A percentile compares a stretch with the other conserved stretches of the same genome.
phyloP scores from a whole-genome alignment of 2,797 vertebrate genomes.

The Rallus crepitans region DNA sequence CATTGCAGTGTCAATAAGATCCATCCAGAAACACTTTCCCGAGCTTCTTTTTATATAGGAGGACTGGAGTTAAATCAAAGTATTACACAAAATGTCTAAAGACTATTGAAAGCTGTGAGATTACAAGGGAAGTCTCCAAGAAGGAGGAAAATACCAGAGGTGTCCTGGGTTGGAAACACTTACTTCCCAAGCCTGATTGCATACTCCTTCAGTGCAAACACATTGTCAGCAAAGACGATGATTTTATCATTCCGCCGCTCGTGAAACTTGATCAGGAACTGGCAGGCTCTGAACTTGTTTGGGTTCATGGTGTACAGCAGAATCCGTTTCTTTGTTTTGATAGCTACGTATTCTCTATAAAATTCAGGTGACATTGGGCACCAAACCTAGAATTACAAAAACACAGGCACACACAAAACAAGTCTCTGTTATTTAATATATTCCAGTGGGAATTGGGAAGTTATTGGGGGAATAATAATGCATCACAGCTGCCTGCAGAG shows the following conservation, averaged over 20 bases:
- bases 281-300: slow-evolving; percentile 97
- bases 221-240: slow-evolving; percentile 98
- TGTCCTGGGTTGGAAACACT: not conserved
- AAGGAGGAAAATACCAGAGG: not conserved
- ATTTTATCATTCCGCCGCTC: slow-evolving; percentile 99
- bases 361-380: slow-evolving; percentile 99
- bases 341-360: slow-evolving; percentile 96
- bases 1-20: not conserved
- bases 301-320: slow-evolving; percentile 98
- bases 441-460: not conserved
- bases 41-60: not conserved
- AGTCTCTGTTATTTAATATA: not conserved
- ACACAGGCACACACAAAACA: not conserved
- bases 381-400: slow-evolving; percentile 87
- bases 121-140: not conserved
- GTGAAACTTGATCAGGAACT: slow-evolving; percentile 97
- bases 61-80: not conserved
- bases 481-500: not conserved
- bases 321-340: slow-evolving; percentile 97
- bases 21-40: not conserved
- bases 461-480: not conserved
- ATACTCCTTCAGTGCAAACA: slow-evolving; percentile 97
- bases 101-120: not conserved
- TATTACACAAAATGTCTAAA: not conserved
- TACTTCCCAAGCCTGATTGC: slow-evolving; percentile 96